Evolutionary conservation across 2,113 vertebrate genomes (phyloP).

Genomic region (Onychostruthus taczanowskii): DNA sequence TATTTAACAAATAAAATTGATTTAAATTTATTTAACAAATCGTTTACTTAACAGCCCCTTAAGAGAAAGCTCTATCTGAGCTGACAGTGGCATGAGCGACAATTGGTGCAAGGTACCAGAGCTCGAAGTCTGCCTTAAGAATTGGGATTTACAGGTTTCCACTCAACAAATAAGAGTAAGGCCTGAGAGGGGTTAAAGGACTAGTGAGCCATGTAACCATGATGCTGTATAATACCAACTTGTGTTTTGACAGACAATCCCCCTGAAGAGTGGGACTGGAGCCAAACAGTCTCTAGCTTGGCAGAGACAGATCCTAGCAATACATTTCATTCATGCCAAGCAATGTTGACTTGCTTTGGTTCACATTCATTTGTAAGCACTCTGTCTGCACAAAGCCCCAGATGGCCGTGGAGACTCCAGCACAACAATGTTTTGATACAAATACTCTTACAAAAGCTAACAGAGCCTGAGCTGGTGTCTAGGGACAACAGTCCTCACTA

Average conservation of each 20-base stretch:
- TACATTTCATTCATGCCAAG: constrained; percentile 52
- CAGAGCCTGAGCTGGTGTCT: constrained; percentile 19
- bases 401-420: constrained; percentile 41
- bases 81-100: background rate
- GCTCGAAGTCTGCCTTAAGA: background rate
- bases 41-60: background rate
- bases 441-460: constrained; percentile 51
- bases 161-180: background rate
- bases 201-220: background rate
- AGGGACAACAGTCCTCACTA: background rate
- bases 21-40: too few relatives aligned
- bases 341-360: constrained; percentile 65
- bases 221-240: constrained; percentile 19
- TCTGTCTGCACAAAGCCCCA: constrained; percentile 55
- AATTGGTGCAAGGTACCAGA: background rate
- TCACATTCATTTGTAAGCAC: constrained; percentile 60
- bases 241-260: constrained; percentile 58
- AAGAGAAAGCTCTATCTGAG: background rate
- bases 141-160: background rate
- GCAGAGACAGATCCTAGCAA: constrained; percentile 59
- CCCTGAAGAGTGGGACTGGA: constrained; percentile 23
- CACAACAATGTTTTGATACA: constrained; percentile 59
- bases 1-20: too few relatives aligned
- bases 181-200: constrained; percentile 26
- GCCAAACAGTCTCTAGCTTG: constrained; percentile 60